Base-by-base conservation (phyloP, 2,113 vertebrate species). In the Tangachromis dhanisi region DNA sequence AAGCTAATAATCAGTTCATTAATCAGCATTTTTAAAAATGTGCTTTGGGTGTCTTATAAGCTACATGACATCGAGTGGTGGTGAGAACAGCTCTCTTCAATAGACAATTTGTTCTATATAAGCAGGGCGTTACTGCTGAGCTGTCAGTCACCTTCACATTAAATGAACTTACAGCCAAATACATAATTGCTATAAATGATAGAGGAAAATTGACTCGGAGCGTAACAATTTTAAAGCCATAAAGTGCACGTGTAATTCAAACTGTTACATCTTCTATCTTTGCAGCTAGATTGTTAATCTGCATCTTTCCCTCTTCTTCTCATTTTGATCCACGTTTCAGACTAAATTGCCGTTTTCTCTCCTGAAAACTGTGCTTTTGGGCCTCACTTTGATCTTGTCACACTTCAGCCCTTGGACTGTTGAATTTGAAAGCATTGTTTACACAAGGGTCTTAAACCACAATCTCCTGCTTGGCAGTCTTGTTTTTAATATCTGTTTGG, bases 271-370 rank as follows among this genome's bases (percentile, higher is more conserved):
- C 71, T 12, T 29, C 42, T 47, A 12, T 47, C 8, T 47, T 47
- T 47, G 71, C 71, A 31, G 42, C 24, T 47, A 19, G 40, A 76
- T 19, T 19, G 68, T 24, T 47, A 76, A 47, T 40, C 21, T 47
- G 13, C 38, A 17, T 73, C 68, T 29, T 19, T 26, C 5, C 12
- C n/a, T 71, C 38, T 16, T 38, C 21, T 21, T 38, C 33, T 9
- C 66, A 40, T 40, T 68, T 73, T 73, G 21, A 16, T 3, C 13
- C 40, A 17, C 8, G 0, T 73, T 73, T 29, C 21, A 47, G 42
- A 29, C 0, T 76, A 29, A 29, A 47, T 47, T 0, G 6, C 3
- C 1, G 0, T 49, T 78, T 49, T 49, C 16, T n/a, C 26, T 31
- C 45, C 45, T 31, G 16, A 78, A 78, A 78, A 26, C 68, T 73